Percentiles rank a stretch among this genome's conserved stretches.
These are phyloP conservation scores for Montipora sp. DNA, from an alignment of 64 coral and sea anemone species.

Conservation along the genomic window DNA sequence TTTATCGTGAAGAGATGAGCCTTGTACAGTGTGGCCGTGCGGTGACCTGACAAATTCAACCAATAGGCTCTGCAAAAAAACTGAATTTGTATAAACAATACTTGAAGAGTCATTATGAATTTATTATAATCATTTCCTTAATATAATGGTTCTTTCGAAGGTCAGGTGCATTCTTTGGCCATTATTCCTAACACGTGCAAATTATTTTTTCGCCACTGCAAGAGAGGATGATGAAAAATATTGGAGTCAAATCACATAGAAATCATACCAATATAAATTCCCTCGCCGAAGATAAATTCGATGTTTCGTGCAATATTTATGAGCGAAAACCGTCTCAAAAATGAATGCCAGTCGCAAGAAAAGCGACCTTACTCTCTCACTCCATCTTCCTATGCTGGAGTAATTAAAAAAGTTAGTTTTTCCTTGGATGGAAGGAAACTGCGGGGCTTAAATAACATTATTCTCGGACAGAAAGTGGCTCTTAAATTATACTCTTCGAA, in stretches of 20 bases:
- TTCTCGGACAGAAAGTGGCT: not conserved
- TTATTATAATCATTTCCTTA: conserved; percentile 17
- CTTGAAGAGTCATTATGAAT: conserved; percentile 41
- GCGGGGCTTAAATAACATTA: not conserved
- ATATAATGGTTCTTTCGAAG: not conserved
- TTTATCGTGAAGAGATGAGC: too few species aligned
- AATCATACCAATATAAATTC: conserved; percentile 8
- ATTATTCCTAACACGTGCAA: conserved; percentile 32
- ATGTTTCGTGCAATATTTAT: conserved; percentile 16
- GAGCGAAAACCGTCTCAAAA: not conserved
- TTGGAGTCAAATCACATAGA: not conserved
- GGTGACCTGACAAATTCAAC: not conserved
- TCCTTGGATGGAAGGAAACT: not conserved
- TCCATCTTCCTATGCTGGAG: not conserved
- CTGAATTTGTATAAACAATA: conserved; percentile 31
- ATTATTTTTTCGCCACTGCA: not conserved
- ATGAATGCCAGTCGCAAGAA: not conserved
- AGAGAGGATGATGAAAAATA: not conserved
- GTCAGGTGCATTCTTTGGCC: not conserved
- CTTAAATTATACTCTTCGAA: not conserved
- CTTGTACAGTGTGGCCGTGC: too few species aligned
- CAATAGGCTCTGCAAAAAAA: not conserved
- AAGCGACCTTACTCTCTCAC: not conserved
- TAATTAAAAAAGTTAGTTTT: not conserved
- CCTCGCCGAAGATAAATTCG: not conserved